Base-by-base conservation (phyloP, 2,797 vertebrate genomes). In the Emys orbicularis region DNA sequence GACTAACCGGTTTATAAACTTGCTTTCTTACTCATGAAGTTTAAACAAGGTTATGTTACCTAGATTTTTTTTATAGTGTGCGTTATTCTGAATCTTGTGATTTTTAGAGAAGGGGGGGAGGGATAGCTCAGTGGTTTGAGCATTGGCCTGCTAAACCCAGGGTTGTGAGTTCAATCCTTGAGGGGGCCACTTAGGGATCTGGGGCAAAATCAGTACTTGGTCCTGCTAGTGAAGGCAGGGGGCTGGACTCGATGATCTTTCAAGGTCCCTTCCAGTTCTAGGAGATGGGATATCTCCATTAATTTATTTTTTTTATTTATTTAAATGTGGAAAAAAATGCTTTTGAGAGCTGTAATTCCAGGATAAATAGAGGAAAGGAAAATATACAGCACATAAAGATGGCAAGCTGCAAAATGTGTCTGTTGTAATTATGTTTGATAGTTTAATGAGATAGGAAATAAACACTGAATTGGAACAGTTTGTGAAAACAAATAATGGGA, bases 381-480 rank as follows among this genome's bases (percentile, higher is more conserved):
- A 92, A 87, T 72, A 19, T 29, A 27, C 76, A 81, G 34, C 83
- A 31, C 56, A n/a, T 49, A 87, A 41, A 41, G 27, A 79, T 34
- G 74, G 8, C 12, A 81, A 74, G 37, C 74, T 94, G 27, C 12
- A 92, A 80, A 89, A 68, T 92, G 6, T 74, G 56, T 79, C 0
- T 53, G 9, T 83, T 52, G 77, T 94, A 72, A 91, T 87, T 89
- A 80, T 49, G 49, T 81, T 90, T 68, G 76, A 74, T 91, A 83
- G 11, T 86, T 90, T 68, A 90, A 27, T 89, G 10, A 90, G 29
- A 49, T 92, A 59, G 50, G 53, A 94, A 96, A 90, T 93, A 95
- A 94, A 93, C 27, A 84, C 0, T 88, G 16, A 91, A 85, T 88
- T 81, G 79, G 61, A 90, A 86, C 8, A 79, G 49, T 81, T 95